Percentiles rank a stretch among this genome's conserved stretches.
Conservation (phyloP, 2,113 vertebrate species). For the Thymallus thymallus region DNA sequence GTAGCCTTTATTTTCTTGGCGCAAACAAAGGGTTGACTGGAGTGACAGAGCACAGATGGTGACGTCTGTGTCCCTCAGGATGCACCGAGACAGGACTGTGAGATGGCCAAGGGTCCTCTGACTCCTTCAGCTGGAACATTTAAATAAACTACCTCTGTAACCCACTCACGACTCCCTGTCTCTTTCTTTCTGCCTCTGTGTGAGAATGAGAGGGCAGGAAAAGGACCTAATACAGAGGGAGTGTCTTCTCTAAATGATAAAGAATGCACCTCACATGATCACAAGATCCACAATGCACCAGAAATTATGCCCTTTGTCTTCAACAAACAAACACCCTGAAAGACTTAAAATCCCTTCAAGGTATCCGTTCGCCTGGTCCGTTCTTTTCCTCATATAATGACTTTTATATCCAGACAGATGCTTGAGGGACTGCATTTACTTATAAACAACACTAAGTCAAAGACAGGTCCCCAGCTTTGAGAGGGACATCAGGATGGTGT, state of each 20-base stretch:
- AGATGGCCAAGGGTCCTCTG: background rate
- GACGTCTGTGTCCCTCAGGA: constrained; percentile 29
- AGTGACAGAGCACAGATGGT: constrained; percentile 52
- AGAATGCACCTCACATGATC: background rate
- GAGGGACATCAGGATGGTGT: constrained; percentile 53
- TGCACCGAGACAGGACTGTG: background rate
- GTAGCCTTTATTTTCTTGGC: constrained; percentile 26
- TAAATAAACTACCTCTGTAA: background rate
- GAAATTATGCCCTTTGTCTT: too few relatives aligned
- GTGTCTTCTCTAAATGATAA: background rate
- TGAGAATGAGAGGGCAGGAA: background rate
- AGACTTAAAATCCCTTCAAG: too few relatives aligned
- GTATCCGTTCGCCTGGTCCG: background rate
- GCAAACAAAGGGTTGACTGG: constrained; percentile 37
- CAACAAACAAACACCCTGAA: too few relatives aligned
- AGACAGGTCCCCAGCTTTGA: constrained; percentile 17
- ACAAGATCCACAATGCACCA: background rate
- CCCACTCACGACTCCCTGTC: background rate
- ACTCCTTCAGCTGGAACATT: constrained; percentile 1
- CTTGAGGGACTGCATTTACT: constrained; percentile 12
- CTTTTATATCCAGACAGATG: background rate
- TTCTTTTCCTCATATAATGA: background rate
- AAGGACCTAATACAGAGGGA: background rate
- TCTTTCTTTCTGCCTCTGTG: background rate
- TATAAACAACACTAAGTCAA: constrained; percentile 21